phyloP scores from a whole-genome alignment of 2,113 vertebrate species.

The Chamaea fasciata region DNA sequence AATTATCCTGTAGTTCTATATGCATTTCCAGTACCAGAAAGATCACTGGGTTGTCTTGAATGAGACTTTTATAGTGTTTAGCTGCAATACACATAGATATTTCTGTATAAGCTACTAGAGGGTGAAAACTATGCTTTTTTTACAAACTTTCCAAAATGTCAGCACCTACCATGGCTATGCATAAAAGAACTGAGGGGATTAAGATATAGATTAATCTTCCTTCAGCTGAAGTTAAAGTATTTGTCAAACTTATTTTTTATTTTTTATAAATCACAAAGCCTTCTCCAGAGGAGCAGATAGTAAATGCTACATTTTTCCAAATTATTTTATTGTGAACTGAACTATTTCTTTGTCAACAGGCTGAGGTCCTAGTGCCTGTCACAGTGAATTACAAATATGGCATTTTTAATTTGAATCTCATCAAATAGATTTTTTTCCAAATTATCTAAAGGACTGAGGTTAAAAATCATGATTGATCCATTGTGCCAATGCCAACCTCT shows the following conservation, averaged over 20 bases:
- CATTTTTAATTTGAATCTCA: neutral
- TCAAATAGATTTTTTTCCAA: neutral
- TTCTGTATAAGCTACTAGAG: neutral
- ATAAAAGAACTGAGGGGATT: neutral
- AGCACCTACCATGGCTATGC: neutral
- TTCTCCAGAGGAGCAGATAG: neutral
- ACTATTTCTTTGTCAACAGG: neutral
- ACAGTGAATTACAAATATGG: neutral
- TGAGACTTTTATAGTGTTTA: neutral
- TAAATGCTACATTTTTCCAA: neutral
- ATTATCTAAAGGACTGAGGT: neutral
- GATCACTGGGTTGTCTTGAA: constrained; percentile 45
- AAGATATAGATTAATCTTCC: neutral
- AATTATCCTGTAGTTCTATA: constrained; percentile 56
- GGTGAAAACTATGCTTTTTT: neutral
- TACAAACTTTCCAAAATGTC: neutral
- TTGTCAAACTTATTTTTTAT: neutral
- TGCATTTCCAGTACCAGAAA: constrained; percentile 47
- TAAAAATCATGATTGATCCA: neutral
- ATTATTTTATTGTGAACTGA: neutral
- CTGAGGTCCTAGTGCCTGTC: neutral
- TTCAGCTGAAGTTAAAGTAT: constrained; percentile 7
- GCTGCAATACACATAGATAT: neutral
- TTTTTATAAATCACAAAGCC: neutral
- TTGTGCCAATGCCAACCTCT: neutral